Percentiles rank a stretch among this genome's conserved stretches.
Evolutionary conservation across 2,888 invertebrate species (phyloP).

Genomic region (Cyclophora albipunctata): DNA sequence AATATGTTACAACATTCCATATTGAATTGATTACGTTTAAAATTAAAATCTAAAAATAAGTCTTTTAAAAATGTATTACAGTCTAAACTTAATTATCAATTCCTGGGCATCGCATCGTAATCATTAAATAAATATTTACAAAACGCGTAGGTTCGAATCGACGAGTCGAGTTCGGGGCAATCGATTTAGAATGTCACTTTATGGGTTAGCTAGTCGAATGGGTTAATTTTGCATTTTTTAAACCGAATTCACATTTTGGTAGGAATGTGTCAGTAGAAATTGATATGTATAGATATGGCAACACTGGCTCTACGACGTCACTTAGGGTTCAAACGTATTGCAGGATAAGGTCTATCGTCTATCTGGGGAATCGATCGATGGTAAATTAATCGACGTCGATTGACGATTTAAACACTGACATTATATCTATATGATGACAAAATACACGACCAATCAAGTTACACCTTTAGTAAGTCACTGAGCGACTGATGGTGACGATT

Average conservation of each 20-base stretch:
- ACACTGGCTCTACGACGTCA: conserved; percentile 24
- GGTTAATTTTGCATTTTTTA: conserved; percentile 5
- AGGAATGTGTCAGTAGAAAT: conserved; percentile 59
- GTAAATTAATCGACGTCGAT: no score
- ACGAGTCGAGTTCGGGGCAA: conserved; percentile 16
- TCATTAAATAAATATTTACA: conserved; percentile 30
- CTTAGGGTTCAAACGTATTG: no score
- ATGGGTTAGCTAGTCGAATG: neutral
- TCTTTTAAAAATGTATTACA: conserved; percentile 51
- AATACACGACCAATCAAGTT: no score
- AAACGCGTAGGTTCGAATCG: conserved; percentile 16
- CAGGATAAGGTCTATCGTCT: no score
- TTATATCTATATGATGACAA: no score
- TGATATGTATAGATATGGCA: conserved; percentile 70
- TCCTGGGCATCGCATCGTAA: conserved; percentile 44
- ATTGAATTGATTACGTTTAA: conserved; percentile 6
- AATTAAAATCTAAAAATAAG: conserved; percentile 48
- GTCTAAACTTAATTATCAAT: conserved; percentile 45
- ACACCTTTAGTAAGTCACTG: no score
- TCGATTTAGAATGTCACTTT: conserved; percentile 6
- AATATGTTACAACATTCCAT: no score
- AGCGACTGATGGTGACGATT: no score
- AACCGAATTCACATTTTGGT: conserved; percentile 23
- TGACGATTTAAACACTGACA: no score
- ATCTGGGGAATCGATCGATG: no score